phyloP scores from a whole-genome alignment of 2,797 vertebrate species.

The Coregonus suidteri region DNA sequence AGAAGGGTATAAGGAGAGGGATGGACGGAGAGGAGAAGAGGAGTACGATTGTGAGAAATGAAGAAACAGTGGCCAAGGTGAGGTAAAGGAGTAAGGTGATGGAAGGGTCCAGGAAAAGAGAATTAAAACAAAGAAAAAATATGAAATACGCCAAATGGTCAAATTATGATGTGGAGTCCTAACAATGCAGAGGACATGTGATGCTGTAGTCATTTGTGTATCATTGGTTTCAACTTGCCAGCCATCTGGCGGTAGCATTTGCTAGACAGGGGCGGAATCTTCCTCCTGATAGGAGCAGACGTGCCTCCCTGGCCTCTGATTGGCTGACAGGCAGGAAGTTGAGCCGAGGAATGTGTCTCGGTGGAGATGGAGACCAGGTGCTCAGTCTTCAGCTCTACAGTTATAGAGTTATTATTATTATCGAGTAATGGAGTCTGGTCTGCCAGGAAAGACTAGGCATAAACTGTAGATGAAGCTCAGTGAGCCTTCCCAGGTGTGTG shows the following conservation, averaged over 20 bases:
- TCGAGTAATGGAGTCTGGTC: not conserved
- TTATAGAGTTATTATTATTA: not conserved
- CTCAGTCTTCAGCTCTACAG: conserved; percentile 8
- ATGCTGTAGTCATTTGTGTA: conserved; percentile 7
- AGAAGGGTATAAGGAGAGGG: not conserved
- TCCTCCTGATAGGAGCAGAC: not conserved
- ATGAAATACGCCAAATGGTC: not conserved
- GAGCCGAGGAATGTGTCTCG: conserved; percentile 8
- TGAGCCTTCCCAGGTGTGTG: not conserved
- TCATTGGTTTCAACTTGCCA: conserved; percentile 13
- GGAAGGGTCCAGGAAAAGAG: not conserved
- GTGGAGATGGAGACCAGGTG: conserved; percentile 23
- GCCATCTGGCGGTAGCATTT: conserved; percentile 24
- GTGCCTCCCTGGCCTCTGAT: not conserved
- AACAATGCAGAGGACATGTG: not conserved
- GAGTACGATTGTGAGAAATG: conserved; percentile 21
- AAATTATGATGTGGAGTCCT: not conserved
- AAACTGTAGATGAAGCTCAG: not conserved
- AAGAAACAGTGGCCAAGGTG: conserved; percentile 13
- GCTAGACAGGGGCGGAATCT: conserved; percentile 13
- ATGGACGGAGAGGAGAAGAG: conserved; percentile 12
- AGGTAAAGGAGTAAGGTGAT: not conserved
- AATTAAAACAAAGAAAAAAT: not conserved
- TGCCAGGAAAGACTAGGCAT: not conserved
- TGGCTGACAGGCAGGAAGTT: not conserved